Evolutionary conservation across 2,888 invertebrate species (phyloP), one percentile per base, ranked within the genome.

Genomic region (Drosophila demipolita): DNA sequence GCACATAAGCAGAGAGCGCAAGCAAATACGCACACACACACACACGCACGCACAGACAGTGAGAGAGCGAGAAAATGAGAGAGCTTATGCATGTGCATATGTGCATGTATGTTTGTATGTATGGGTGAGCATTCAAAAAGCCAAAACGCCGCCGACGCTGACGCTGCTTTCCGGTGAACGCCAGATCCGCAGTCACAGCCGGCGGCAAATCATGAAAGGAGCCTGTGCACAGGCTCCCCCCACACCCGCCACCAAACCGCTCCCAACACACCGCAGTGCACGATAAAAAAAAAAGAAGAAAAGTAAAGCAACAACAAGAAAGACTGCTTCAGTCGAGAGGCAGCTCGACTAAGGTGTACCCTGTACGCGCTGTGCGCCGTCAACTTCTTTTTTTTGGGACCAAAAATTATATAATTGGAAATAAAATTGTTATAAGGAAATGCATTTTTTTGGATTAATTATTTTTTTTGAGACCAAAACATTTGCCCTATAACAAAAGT

Each of bases 151-250:
- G 72, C 52, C 72, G 75, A 63, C 62, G 73, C 68, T 66, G 70
- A 68, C 64, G 78, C 80, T 80, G 83, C 83, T 85, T 89, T 87
- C 80, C 87, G 81, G 83, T 80, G 75, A 78, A 74, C 72, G 83
- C 69, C 80, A 78, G 73, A 81, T 81, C 78, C 75, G 81, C 75
- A 70, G 79, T 62, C 66, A 59, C 55, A 72, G 84, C 84, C 79
- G 85, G 81, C 87, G 87, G 87, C 87, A 89, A 87, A 87, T 87
- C 86, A 87, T 87, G 78, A 87, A 87, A 87, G 89, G 89, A 83
- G 80, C 65, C 76, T 75, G 48, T 64, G 72, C 64, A 53, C 45
- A 50, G 52, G 52, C 69, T 38, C 50, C 55, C 65, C 35, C 62
- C 52, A 33, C 38, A n/a, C 42, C 40, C 35, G 12, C 26, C 38